Evolutionary conservation across 2,113 vertebrate genomes (phyloP).

Genomic region (Prunella himalayana): DNA sequence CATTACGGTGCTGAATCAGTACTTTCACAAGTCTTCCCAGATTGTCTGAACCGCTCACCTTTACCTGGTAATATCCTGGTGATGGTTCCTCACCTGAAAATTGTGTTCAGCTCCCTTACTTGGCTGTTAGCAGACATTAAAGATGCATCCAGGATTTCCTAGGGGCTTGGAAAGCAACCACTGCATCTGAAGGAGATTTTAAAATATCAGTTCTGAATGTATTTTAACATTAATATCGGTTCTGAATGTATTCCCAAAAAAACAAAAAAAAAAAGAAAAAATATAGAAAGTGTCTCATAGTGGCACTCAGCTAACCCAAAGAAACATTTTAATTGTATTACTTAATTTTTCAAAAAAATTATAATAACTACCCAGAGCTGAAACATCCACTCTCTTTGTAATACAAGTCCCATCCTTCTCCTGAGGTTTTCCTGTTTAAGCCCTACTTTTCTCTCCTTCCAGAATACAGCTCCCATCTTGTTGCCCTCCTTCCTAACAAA

Average conservation of each 20-base stretch:
- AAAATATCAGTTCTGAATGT: neutral
- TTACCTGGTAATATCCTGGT: neutral
- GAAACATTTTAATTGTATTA: neutral
- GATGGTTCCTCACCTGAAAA: neutral
- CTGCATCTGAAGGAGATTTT: neutral
- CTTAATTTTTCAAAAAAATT: neutral
- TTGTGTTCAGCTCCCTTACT: neutral
- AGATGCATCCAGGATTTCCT: neutral
- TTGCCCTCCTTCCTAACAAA: neutral
- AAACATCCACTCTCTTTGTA: neutral
- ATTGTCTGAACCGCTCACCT: conserved; percentile 14
- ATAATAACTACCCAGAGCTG: neutral
- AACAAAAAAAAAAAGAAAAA: neutral
- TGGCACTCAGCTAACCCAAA: neutral
- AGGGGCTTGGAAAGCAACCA: neutral
- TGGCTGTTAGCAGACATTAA: neutral
- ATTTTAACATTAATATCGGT: neutral
- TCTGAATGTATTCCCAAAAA: neutral
- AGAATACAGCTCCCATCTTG: neutral
- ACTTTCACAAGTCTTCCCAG: neutral
- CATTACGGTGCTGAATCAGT: conserved; percentile 32
- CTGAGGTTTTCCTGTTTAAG: neutral
- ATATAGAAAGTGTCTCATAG: neutral
- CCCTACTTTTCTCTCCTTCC: neutral
- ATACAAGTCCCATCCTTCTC: neutral